Base-by-base conservation (phyloP, 2,888 invertebrate species). In the Eristalinus sepulchralis region DNA sequence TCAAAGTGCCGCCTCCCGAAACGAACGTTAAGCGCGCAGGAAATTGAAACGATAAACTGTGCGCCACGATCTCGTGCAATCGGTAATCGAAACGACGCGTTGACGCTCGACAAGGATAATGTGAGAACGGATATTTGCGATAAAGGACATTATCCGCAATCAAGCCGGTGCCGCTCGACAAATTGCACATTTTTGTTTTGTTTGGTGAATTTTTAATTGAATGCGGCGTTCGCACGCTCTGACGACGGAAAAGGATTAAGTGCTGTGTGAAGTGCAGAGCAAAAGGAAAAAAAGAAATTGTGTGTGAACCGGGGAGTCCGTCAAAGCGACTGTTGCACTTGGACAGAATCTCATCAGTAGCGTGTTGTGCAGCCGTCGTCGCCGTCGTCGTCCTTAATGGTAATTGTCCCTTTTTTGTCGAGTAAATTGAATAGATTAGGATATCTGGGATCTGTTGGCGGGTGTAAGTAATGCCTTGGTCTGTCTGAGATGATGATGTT, bases 131-230 rank as follows among this genome's bases (percentile, higher is more conserved):
- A 77, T 55, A 67, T 67, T 17, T 64, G 20, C 57, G 27, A 64
- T 64, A 67, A 64, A 76, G 20, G 27, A 55, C 24, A 63, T 64
- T 71, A 78, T 78, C 78, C 31, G 11, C 22, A 57, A 71, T 64
- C 70, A 17, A 13, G 55, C 55, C 57, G 55, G 57, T 55, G 57
- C 53, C 70, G 63, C 57, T 27, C 39, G 70, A 64, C 64, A 78
- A 78, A 71, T 78, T 78, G 39, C 39, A 20, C n/a, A 55, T 55
- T 17, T 64, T 63, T n/a, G n/a, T n/a, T 66, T 68, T 53, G 62
- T 77, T 39, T 78, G 31, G 34, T 78, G 78, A 78, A 71, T 64
- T 71, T 70, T 57, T 59, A 78, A 71, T 78, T 57, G 36, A 64
- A 70, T 39, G 57, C n/a, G 17, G 20, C 5, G 27, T 5, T 33